Base-by-base conservation (phyloP, 1,140 invertebrate species). In the Drosophila carrolli region DNA sequence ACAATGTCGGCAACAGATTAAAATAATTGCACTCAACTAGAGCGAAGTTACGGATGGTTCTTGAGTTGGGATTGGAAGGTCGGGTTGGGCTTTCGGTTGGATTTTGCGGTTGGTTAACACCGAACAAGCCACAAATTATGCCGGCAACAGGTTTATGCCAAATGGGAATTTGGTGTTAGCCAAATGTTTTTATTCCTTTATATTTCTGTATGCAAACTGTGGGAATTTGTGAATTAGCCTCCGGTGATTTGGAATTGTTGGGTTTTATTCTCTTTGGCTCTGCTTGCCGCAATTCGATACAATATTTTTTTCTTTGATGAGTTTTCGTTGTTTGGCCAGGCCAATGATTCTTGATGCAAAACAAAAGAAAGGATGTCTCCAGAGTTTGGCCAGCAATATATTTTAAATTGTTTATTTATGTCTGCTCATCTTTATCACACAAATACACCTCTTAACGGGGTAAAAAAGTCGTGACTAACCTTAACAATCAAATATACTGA, bases 1-100 rank as follows among this genome's bases (percentile, higher is more conserved):
- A 67, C 68, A 88, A 88, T 88, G 84, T 75, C 55, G 60, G 79
- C 77, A 62, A 88, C 84, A 89, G 84, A 88, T 88, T 88, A 77
- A 84, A 77, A 84, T 84, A 89, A 88, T 80, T 88, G 84, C 75
- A 84, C 58, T 35, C 74, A 48, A 71, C 50, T 77, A 51, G 59
- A 63, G 47, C 7, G 13, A n/a, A 16, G 29, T 13, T 41, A 29
- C 27, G 38, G 37, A n/a, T 16, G n/a, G 35, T 4, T 2, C 23
- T 56, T 57, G 16, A 27, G 44, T 23, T 16, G 58, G 35, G 59
- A 27, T 65, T 32, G 57, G 53, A 11, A 16, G 43, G 19, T 46
- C 14, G 11, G 16, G 4, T 37, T 19, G 23, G 11, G 11, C 1
- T n/a, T 29, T 41, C 2, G 53, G 37, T 13, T 23, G 57, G 32